These are phyloP conservation scores for Pseudococcus jackbeardsleyi DNA, from an alignment of 2,888 invertebrate genomes.

Conservation along the genomic window DNA sequence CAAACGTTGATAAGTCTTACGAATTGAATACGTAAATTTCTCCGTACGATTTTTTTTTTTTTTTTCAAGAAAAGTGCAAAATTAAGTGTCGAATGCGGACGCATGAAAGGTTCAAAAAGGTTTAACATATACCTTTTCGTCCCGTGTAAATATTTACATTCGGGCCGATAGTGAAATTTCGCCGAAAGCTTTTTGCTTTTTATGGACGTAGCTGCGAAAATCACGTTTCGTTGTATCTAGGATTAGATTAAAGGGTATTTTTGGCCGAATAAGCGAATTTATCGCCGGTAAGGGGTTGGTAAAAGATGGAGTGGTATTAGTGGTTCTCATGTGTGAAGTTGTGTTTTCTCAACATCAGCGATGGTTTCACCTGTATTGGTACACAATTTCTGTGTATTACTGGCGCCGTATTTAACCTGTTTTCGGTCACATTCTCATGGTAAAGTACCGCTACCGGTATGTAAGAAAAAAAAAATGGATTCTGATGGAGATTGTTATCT, in stretches of 20 bases:
- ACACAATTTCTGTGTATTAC: neutral
- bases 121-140: neutral
- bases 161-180: neutral
- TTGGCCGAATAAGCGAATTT: neutral
- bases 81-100: neutral
- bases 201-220: no score
- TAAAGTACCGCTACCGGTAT: neutral
- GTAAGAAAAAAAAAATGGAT: neutral
- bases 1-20: neutral
- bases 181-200: neutral
- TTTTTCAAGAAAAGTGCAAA: neutral
- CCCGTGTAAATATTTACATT: conserved; percentile 17
- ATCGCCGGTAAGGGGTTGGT: neutral
- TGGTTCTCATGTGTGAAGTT: neutral
- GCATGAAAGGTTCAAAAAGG: neutral
- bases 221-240: neutral
- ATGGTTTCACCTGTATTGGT: neutral
- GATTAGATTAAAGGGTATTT: neutral
- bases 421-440: neutral
- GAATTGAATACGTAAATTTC: neutral
- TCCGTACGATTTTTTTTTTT: neutral
- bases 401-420: conserved; percentile 16
- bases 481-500: neutral
- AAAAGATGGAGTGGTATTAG: neutral
- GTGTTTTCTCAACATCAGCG: neutral